phyloP scores from a whole-genome alignment of 2,113 vertebrate genomes.

The Gymnarchus niloticus region DNA sequence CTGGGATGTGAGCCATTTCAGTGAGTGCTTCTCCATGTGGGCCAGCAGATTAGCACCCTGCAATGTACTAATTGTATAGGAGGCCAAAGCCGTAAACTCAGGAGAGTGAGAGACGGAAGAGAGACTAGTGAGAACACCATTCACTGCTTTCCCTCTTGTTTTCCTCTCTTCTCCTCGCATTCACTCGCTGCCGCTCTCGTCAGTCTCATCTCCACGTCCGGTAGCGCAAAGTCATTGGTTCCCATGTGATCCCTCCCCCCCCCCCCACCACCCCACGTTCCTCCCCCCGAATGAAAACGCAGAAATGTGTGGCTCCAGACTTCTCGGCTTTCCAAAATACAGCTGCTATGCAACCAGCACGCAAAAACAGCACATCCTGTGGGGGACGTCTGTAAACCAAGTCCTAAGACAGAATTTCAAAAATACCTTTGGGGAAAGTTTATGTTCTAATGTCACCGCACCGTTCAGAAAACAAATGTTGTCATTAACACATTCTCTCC shows the following conservation, averaged over 20 bases:
- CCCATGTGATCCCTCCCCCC: background rate
- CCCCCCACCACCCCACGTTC: constrained; percentile 23
- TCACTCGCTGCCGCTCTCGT: background rate
- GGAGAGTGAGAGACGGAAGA: background rate
- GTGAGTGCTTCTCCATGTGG: background rate
- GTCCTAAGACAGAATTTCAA: background rate
- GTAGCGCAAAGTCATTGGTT: background rate
- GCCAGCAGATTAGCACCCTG: background rate
- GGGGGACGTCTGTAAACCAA: background rate
- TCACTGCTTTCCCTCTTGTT: background rate
- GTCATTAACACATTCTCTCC: constrained; percentile 18
- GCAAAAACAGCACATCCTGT: constrained; percentile 25
- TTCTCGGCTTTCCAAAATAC: constrained; percentile 68
- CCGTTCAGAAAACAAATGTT: background rate
- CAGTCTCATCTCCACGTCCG: background rate
- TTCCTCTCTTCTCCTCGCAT: background rate
- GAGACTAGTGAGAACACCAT: background rate
- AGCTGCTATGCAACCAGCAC: constrained; percentile 68
- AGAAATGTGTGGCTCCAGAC: constrained; percentile 53
- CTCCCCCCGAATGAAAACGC: constrained; percentile 27
- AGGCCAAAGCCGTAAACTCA: background rate
- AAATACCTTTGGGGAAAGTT: background rate
- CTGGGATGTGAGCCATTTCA: background rate
- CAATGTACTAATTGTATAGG: constrained; percentile 17
- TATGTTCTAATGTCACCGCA: background rate